Percentiles rank a stretch among this genome's conserved stretches.
These are phyloP conservation scores for Saguinus midas DNA, from an alignment of 2,113 vertebrate genomes.

Conservation along the genomic window DNA sequence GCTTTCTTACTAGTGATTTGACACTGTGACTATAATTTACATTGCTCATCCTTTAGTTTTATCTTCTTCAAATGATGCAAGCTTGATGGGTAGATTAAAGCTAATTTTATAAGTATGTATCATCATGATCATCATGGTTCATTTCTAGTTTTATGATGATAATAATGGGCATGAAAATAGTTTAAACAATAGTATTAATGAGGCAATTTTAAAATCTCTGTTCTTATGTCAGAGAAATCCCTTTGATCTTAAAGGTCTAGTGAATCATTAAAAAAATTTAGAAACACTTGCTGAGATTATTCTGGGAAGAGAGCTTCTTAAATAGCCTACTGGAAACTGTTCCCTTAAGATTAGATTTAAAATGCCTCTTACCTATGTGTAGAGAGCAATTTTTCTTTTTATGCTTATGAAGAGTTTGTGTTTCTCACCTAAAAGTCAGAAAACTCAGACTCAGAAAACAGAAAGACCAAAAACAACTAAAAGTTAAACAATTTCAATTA, in stretches of 20 bases:
- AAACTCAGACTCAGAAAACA: not conserved
- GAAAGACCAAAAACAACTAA: not conserved
- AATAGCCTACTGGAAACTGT: not conserved
- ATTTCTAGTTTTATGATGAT: not conserved
- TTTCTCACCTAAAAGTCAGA: not conserved
- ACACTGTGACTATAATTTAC: not conserved
- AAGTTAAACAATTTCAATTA: not conserved
- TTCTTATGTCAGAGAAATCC: not conserved
- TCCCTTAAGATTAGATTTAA: not conserved
- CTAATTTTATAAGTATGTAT: not conserved
- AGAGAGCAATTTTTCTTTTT: not conserved
- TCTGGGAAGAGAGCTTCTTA: not conserved
- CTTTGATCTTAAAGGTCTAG: not conserved
- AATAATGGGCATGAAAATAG: not conserved
- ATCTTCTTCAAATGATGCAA: not conserved
- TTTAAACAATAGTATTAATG: constrained; percentile 11
- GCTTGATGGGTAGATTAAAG: not conserved
- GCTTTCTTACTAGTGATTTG: not conserved
- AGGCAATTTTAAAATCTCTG: not conserved
- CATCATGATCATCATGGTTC: not conserved
- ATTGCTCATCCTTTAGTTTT: not conserved
- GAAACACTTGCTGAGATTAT: not conserved
- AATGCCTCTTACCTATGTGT: not conserved
- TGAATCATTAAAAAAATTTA: not conserved
- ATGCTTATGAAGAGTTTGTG: not conserved